Percentiles rank a stretch among this genome's conserved stretches.
phyloP scores from a whole-genome alignment of 2,113 vertebrate species.

The Dasyornis broadbenti region DNA sequence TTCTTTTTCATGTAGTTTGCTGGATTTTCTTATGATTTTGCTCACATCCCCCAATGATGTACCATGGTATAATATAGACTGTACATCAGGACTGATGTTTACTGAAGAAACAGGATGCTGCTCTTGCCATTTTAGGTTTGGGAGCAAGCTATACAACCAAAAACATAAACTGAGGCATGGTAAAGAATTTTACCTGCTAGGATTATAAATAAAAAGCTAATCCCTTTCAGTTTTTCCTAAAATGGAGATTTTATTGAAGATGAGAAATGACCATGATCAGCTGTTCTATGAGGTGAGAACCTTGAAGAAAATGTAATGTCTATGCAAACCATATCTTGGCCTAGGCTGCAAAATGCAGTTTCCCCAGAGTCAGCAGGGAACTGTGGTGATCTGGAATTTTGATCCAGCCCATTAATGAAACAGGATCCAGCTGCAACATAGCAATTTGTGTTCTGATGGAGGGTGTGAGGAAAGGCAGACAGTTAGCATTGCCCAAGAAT shows the following conservation, averaged over 20 bases:
- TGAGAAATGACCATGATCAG: conserved; percentile 22
- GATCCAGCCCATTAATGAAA: conserved; percentile 50
- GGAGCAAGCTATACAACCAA: neutral
- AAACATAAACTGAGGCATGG: neutral
- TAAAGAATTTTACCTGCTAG: neutral
- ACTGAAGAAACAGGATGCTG: neutral
- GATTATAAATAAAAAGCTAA: neutral
- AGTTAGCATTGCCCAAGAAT: neutral
- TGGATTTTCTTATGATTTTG: neutral
- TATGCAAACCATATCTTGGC: conserved; percentile 49
- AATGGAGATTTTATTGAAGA: conserved; percentile 28
- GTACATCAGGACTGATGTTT: neutral
- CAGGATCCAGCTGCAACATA: conserved; percentile 39
- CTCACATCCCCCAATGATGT: neutral
- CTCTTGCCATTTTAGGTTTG: neutral
- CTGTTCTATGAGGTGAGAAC: conserved; percentile 28
- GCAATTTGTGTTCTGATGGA: conserved; percentile 18
- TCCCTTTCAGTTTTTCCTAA: neutral
- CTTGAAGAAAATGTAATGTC: conserved; percentile 31
- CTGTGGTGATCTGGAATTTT: conserved; percentile 55
- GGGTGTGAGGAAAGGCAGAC: neutral
- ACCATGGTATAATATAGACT: neutral
- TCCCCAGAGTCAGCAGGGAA: conserved; percentile 51
- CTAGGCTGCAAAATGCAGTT: conserved; percentile 25
- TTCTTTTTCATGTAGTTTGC: neutral